phyloP scores from a whole-genome alignment of 2,888 invertebrate species.

The Harpalus rubripes region DNA sequence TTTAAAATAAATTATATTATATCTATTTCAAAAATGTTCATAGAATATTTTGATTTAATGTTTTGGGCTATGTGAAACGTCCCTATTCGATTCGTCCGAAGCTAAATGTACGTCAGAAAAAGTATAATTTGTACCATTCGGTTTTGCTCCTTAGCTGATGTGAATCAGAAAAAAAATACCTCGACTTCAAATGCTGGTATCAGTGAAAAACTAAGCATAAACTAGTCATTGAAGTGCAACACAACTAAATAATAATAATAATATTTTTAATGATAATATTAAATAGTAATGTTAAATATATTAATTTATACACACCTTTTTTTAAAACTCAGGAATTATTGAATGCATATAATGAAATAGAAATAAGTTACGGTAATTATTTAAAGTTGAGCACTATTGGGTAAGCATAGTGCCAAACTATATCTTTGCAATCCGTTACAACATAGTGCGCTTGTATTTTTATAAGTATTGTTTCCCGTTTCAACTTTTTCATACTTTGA shows the following conservation, averaged over 20 bases:
- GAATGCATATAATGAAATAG: slow-evolving; percentile 58
- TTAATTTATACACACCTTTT: slow-evolving; percentile 64
- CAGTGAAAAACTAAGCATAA: slow-evolving; percentile 67
- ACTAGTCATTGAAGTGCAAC: slow-evolving; percentile 71
- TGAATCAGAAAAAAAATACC: slow-evolving; percentile 37
- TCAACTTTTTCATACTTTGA: slow-evolving; percentile 25
- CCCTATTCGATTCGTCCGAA: slow-evolving; percentile 5
- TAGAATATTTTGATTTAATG: too few relatives aligned
- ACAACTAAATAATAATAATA: slow-evolving; percentile 69
- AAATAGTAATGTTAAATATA: slow-evolving; percentile 61
- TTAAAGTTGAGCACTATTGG: slow-evolving; percentile 54
- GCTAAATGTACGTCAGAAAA: neutral
- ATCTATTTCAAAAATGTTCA: too few relatives aligned
- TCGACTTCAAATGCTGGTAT: slow-evolving; percentile 55
- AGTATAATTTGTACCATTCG: neutral
- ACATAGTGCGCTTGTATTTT: slow-evolving; percentile 51
- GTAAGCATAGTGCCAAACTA: slow-evolving; percentile 63
- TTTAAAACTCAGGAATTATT: slow-evolving; percentile 66
- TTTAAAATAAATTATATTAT: too few relatives aligned
- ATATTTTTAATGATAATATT: slow-evolving; percentile 67
- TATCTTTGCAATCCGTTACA: slow-evolving; percentile 45
- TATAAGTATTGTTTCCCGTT: slow-evolving; percentile 48
- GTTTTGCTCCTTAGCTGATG: slow-evolving; percentile 53
- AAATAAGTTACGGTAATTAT: slow-evolving; percentile 58
- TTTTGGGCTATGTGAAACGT: neutral